Evolutionary conservation across 2,888 invertebrate genomes (phyloP).

Genomic region (Lymantria monacha): DNA sequence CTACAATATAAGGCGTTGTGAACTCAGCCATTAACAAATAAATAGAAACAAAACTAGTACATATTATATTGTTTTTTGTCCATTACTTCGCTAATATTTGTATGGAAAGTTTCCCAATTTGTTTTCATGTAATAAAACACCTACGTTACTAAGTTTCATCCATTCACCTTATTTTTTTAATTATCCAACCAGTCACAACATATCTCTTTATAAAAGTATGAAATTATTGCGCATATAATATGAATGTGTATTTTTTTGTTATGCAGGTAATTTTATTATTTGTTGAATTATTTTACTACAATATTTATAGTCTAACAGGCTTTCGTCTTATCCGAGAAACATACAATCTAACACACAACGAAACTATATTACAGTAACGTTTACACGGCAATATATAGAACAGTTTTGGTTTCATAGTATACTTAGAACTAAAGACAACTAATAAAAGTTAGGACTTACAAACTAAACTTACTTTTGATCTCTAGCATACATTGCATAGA

Average conservation of each 20-base stretch:
- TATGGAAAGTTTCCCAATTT: too few species aligned
- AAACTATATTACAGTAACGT: constrained; percentile 23
- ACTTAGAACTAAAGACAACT: not conserved
- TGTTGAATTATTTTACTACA: constrained; percentile 9
- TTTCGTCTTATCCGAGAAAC: constrained; percentile 1
- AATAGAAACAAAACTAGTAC: too few species aligned
- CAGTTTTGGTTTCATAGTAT: constrained; percentile 10
- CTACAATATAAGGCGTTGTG: too few species aligned
- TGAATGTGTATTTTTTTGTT: constrained; percentile 5
- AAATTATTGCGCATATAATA: constrained; percentile 19
- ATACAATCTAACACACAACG: constrained; percentile 15
- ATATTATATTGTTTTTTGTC: too few species aligned
- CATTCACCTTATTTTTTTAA: not conserved
- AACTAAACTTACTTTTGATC: constrained; percentile 29
- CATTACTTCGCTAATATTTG: too few species aligned
- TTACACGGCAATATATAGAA: constrained; percentile 10
- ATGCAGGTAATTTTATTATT: constrained; percentile 6
- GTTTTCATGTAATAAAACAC: too few species aligned
- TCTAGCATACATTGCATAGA: constrained; percentile 13
- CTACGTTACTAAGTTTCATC: not conserved
- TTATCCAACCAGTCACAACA: not conserved
- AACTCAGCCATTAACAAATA: too few species aligned
- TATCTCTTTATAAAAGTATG: constrained; percentile 10
- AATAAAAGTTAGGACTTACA: constrained; percentile 12
- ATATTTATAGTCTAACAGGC: not conserved